A percentile compares a stretch with the other conserved stretches of the same genome.
phyloP scores from a whole-genome alignment of 2,797 vertebrate genomes.

The Acanthis flammea region DNA sequence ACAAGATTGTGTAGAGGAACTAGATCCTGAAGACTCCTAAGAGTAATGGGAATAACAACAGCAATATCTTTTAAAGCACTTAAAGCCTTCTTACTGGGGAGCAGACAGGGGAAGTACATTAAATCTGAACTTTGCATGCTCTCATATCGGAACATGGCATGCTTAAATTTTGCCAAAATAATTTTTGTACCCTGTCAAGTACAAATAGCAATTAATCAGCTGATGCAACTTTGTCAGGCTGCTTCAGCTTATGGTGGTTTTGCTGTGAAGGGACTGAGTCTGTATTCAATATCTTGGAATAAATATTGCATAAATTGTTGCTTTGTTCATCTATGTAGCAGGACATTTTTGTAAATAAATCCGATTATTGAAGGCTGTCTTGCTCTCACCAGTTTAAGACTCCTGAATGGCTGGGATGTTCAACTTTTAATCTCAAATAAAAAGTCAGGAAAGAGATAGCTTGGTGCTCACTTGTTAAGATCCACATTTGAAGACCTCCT shows the following conservation, averaged over 20 bases:
- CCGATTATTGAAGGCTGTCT: not conserved
- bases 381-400: not conserved
- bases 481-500: not conserved
- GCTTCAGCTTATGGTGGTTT: not conserved
- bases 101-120: rapidly evolving
- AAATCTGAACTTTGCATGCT: not conserved
- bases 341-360: not conserved
- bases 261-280: not conserved
- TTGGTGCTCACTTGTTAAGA: not conserved
- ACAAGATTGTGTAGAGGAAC: not conserved
- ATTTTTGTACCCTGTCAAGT: not conserved
- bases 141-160: not conserved
- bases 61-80: not conserved
- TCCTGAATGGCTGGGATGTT: not conserved
- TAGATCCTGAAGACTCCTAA: not conserved
- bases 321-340: not conserved
- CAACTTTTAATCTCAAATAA: not conserved
- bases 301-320: not conserved
- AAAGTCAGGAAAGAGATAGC: not conserved
- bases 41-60: not conserved
- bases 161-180: not conserved
- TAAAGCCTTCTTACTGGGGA: not conserved
- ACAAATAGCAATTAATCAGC: not conserved
- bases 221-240: not conserved
- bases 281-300: not conserved